Percentiles rank a stretch among this genome's conserved stretches.
Conservation (phyloP, 2,113 vertebrate species). For the Phalacrocorax pelagicus region DNA sequence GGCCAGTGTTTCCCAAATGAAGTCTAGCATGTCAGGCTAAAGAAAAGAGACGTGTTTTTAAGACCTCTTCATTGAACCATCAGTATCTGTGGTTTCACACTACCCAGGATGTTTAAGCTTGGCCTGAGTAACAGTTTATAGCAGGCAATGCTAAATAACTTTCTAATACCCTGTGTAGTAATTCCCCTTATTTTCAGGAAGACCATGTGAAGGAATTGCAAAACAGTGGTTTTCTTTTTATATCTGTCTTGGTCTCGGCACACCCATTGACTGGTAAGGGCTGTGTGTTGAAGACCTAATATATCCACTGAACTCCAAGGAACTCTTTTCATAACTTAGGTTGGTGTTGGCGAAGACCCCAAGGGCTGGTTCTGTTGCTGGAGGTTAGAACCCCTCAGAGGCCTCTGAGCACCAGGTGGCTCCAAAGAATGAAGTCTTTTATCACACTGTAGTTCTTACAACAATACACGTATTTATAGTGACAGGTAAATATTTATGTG, state of each 20-base stretch:
- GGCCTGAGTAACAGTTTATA: background rate
- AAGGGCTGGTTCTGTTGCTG: background rate
- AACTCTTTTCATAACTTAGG: background rate
- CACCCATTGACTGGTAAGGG: background rate
- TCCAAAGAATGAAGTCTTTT: background rate
- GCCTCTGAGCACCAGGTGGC: background rate
- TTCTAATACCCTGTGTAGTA: background rate
- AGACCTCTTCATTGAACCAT: background rate
- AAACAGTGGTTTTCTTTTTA: background rate
- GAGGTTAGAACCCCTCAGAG: background rate
- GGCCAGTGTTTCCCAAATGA: background rate
- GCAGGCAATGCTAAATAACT: background rate
- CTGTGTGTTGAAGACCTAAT: background rate
- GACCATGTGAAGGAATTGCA: background rate
- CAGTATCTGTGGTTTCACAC: background rate
- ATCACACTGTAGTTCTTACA: background rate
- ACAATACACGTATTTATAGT: background rate
- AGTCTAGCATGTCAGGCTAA: background rate
- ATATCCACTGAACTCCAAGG: background rate
- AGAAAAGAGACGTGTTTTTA: background rate
- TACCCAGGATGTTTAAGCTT: background rate
- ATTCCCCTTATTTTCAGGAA: background rate
- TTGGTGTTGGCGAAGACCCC: background rate
- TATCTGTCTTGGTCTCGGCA: background rate
- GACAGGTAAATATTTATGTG: background rate